Evolutionary conservation across 2,888 invertebrate species (phyloP).

Genomic region (Serrognathus titanus): DNA sequence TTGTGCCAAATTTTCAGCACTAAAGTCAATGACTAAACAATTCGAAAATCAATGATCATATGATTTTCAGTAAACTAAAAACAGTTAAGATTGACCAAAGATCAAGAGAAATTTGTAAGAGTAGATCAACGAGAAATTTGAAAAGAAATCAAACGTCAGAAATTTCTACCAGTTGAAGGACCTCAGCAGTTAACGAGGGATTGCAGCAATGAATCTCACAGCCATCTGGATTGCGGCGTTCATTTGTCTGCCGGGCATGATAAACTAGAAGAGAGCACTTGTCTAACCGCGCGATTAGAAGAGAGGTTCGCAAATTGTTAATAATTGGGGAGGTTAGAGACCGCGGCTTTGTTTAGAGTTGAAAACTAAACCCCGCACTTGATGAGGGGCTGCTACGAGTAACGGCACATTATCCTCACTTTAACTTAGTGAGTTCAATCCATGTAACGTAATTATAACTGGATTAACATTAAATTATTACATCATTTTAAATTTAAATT

Average conservation of each 20-base stretch:
- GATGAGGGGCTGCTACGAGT: not conserved
- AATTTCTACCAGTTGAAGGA: not conserved
- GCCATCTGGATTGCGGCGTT: slow-evolving; percentile 27
- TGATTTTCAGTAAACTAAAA: too few species aligned
- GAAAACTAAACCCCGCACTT: slow-evolving; percentile 1
- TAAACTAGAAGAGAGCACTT: slow-evolving; percentile 39
- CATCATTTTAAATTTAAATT: too few species aligned
- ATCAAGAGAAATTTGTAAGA: too few species aligned
- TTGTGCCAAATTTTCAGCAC: too few species aligned
- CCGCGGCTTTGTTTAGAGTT: slow-evolving; percentile 25
- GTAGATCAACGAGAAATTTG: too few species aligned
- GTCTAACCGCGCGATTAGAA: slow-evolving; percentile 40
- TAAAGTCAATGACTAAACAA: too few species aligned
- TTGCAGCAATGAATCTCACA: not conserved
- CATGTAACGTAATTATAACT: too few species aligned
- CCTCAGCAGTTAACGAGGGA: not conserved
- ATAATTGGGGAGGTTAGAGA: slow-evolving; percentile 42
- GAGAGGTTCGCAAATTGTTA: slow-evolving; percentile 43
- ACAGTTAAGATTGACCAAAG: too few species aligned
- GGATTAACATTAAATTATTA: too few species aligned
- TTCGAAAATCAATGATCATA: too few species aligned
- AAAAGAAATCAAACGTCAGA: too few species aligned
- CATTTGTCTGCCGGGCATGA: slow-evolving; percentile 43
- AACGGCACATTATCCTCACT: slow-evolving; percentile 1
- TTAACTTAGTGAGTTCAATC: not conserved